A percentile compares a stretch with the other conserved stretches of the same genome.
Evolutionary conservation across 2,113 vertebrate species (phyloP).

Genomic region (Carassius auratus): DNA sequence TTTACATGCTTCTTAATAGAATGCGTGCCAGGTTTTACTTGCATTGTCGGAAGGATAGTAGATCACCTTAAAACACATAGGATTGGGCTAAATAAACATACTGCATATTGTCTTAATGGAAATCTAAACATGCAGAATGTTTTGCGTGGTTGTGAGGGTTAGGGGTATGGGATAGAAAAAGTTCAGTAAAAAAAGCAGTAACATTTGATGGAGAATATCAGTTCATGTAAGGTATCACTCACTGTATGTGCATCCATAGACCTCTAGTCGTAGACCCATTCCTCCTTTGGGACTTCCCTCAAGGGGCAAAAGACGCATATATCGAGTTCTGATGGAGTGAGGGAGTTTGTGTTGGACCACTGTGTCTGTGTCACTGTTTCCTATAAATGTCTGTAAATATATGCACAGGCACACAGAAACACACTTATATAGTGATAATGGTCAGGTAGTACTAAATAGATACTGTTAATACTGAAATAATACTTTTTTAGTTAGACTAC

Average conservation of each 20-base stretch:
- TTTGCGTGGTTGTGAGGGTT: neutral
- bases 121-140: too few relatives aligned
- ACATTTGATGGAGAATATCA: too few relatives aligned
- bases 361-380: slow-evolving; percentile 81
- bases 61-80: neutral
- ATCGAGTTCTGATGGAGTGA: slow-evolving; percentile 80
- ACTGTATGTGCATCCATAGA: slow-evolving; percentile 87
- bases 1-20: too few relatives aligned
- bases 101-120: too few relatives aligned
- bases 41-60: neutral
- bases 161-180: neutral
- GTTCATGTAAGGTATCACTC: slow-evolving; percentile 65
- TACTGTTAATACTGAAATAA: too few relatives aligned
- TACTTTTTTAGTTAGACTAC: too few relatives aligned
- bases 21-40: neutral
- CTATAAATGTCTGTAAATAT: slow-evolving; percentile 76
- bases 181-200: neutral
- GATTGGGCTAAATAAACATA: too few relatives aligned
- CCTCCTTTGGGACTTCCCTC: slow-evolving; percentile 76
- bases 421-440: too few relatives aligned
- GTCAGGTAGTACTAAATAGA: too few relatives aligned
- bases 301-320: slow-evolving; percentile 80
- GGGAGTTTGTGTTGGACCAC: slow-evolving; percentile 82
- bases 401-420: neutral
- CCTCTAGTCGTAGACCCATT: slow-evolving; percentile 83